Evolutionary conservation across 2,797 vertebrate species (phyloP).

Genomic region (Acanthornis magna): DNA sequence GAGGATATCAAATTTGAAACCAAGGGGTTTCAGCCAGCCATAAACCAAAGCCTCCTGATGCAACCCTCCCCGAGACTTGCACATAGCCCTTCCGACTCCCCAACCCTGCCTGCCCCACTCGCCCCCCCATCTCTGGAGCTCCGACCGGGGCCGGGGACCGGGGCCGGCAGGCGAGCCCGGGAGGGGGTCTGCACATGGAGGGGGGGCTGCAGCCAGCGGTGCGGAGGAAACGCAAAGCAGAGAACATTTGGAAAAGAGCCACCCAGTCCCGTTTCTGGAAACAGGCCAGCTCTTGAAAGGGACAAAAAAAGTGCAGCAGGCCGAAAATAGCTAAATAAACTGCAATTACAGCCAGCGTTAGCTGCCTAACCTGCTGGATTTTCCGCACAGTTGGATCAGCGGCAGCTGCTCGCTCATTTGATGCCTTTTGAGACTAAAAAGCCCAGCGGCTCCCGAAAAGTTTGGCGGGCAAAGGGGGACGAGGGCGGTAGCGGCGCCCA

Average conservation of each 20-base stretch:
- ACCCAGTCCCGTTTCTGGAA: background rate
- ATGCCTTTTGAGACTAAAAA: background rate
- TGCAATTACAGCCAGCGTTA: background rate
- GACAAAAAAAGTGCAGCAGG: background rate
- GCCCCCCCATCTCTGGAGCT: background rate
- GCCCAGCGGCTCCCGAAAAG: background rate
- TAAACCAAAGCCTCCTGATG: background rate
- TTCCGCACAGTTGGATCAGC: background rate
- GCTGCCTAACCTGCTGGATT: conserved; percentile 5
- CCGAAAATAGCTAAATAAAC: background rate
- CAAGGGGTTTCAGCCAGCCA: background rate
- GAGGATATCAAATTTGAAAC: background rate
- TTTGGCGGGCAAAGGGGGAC: background rate
- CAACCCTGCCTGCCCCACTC: background rate
- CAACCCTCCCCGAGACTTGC: background rate
- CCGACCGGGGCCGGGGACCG: background rate
- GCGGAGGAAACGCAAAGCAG: background rate
- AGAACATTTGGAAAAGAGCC: background rate
- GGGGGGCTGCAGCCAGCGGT: background rate
- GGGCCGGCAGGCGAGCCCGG: background rate
- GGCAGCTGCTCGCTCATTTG: background rate
- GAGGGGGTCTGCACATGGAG: too few species aligned
- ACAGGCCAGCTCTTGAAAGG: background rate
- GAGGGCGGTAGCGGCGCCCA: background rate
- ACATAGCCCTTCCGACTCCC: background rate